A percentile compares a stretch with the other conserved stretches of the same genome.
These are phyloP conservation scores for Nomada fucata DNA, from an alignment of 2,888 invertebrate genomes.

Conservation along the genomic window DNA sequence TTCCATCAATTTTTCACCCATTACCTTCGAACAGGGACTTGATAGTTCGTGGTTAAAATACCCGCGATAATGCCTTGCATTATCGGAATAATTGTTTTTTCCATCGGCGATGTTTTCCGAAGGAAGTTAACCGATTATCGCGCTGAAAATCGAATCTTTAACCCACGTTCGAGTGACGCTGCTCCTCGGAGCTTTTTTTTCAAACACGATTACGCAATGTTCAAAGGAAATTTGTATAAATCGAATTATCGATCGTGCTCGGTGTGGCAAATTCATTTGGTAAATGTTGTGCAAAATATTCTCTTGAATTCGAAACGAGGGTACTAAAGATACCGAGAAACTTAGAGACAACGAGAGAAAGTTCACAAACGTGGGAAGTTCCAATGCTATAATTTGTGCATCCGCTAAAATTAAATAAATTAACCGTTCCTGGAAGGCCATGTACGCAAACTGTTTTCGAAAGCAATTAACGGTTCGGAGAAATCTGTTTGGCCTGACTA, in stretches of 20 bases:
- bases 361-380: background rate
- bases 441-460: background rate
- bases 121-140: background rate
- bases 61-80: background rate
- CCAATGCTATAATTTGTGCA: background rate
- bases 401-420: background rate
- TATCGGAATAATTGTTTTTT: conserved; percentile 8
- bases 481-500: background rate
- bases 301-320: no score
- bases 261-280: no score
- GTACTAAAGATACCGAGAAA: no score
- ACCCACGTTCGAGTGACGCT: background rate
- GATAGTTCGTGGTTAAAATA: background rate
- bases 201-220: background rate
- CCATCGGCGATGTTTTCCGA: background rate
- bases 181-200: background rate
- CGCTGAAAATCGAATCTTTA: background rate
- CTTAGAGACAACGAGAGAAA: background rate
- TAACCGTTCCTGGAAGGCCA: background rate
- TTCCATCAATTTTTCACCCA: background rate
- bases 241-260: no score
- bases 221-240: no score
- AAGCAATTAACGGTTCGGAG: conserved; percentile 1
- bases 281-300: no score
- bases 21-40: background rate